Evolutionary conservation across 2,888 invertebrate genomes (phyloP).

Genomic region (Apamea epomidion): DNA sequence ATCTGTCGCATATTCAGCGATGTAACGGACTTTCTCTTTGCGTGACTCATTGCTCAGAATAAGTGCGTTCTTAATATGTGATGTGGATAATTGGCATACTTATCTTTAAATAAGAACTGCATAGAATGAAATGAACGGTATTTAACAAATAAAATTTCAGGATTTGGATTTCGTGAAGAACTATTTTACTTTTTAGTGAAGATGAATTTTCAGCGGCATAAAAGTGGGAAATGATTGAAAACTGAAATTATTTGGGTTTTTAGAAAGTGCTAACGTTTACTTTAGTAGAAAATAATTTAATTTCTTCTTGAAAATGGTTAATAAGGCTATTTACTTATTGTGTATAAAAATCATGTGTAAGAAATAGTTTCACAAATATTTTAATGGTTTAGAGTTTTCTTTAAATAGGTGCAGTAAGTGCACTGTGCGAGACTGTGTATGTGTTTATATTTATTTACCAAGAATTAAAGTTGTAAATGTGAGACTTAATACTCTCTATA

Average conservation of each 20-base stretch:
- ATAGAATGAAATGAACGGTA: slow-evolving; percentile 36
- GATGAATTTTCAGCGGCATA: background rate
- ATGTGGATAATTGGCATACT: slow-evolving; percentile 89
- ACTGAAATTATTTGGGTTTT: background rate
- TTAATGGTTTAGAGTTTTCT: background rate
- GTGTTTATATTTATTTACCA: background rate
- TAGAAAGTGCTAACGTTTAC: background rate
- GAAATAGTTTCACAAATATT: background rate
- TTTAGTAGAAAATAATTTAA: background rate
- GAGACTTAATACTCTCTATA: background rate
- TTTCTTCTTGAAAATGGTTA: background rate
- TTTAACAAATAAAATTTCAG: slow-evolving; percentile 5
- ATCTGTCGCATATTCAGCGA: slow-evolving; percentile 90
- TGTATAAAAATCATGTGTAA: background rate
- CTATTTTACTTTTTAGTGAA: background rate
- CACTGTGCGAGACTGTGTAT: background rate
- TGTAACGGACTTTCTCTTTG: slow-evolving; percentile 89
- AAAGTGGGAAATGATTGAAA: background rate
- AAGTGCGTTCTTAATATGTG: slow-evolving; percentile 88
- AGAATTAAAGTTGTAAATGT: background rate
- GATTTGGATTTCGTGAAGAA: slow-evolving; percentile 11
- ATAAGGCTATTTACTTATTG: background rate
- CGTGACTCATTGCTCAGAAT: slow-evolving; percentile 89
- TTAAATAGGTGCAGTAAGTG: background rate
- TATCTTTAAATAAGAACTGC: slow-evolving; percentile 82